These are phyloP conservation scores for Trematomus loennbergii DNA, from an alignment of 2,113 vertebrate genomes.

Conservation along the genomic window DNA sequence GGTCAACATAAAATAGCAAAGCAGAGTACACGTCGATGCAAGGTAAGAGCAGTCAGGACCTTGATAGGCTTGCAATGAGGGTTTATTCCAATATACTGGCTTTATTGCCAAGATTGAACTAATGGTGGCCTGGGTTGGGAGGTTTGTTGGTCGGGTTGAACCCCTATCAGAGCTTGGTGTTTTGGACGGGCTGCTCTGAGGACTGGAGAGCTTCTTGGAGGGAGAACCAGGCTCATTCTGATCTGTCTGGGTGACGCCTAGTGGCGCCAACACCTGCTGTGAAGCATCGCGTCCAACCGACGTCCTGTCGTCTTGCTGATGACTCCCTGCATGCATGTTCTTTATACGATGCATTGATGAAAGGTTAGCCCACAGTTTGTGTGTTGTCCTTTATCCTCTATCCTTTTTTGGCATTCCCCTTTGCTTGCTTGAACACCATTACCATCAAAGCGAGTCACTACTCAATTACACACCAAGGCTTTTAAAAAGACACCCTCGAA, in stretches of 20 bases:
- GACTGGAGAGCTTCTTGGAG: conserved; percentile 51
- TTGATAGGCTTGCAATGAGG: not conserved
- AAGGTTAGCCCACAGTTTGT: not conserved
- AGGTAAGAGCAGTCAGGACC: conserved; percentile 18
- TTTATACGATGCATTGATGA: conserved; percentile 5
- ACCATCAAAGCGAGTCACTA: conserved; percentile 68
- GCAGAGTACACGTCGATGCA: conserved; percentile 20
- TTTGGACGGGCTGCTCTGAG: conserved; percentile 33
- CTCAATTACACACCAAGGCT: conserved; percentile 71
- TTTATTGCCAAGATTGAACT: conserved; percentile 56
- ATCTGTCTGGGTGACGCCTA: conserved; percentile 39
- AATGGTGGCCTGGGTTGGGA: conserved; percentile 60
- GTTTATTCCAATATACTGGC: conserved; percentile 31
- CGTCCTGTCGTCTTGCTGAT: conserved; percentile 4
- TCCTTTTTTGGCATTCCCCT: conserved; percentile 2
- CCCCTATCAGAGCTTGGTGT: conserved; percentile 54
- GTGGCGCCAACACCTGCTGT: conserved; percentile 16
- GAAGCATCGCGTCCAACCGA: conserved; percentile 33
- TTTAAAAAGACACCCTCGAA: conserved; percentile 71
- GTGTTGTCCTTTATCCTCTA: conserved; percentile 23
- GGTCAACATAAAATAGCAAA: not conserved
- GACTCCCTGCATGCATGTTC: conserved; percentile 11
- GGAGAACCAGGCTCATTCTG: conserved; percentile 29
- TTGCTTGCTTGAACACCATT: conserved; percentile 20
- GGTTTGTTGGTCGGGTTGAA: conserved; percentile 49